Conservation (phyloP, 2,113 vertebrate species). For the Microcebus tavaratra region DNA sequence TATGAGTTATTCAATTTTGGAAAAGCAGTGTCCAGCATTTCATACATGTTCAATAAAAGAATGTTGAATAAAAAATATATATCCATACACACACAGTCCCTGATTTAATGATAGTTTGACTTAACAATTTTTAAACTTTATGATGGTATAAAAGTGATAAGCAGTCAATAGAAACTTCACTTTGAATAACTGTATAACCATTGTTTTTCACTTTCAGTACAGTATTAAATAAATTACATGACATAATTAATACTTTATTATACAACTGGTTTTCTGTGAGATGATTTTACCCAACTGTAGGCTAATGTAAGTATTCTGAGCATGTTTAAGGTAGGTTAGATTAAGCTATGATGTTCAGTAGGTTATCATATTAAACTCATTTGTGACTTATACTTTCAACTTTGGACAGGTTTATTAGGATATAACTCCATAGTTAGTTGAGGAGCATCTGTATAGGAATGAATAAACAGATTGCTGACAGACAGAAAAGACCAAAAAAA, state of each 20-base stretch:
- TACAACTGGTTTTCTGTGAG: not conserved
- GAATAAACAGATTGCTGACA: not conserved
- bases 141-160: not conserved
- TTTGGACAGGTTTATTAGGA: not conserved
- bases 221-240: not conserved
- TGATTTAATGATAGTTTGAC: not conserved
- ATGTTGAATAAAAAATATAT: not conserved
- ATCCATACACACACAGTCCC: not conserved
- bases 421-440: not conserved
- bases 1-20: not conserved
- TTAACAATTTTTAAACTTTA: not conserved
- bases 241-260: not conserved
- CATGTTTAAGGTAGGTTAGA: not conserved
- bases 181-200: not conserved
- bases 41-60: not conserved
- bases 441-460: not conserved
- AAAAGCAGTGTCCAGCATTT: not conserved
- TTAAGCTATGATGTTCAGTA: not conserved
- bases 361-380: not conserved
- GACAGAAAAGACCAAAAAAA: not conserved
- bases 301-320: not conserved
- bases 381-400: not conserved
- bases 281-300: not conserved
- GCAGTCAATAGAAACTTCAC: not conserved
- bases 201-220: too few species aligned